A percentile compares a stretch with the other conserved stretches of the same genome.
Evolutionary conservation across 2,113 vertebrate species (phyloP).

Genomic region (Lathamus discolor): DNA sequence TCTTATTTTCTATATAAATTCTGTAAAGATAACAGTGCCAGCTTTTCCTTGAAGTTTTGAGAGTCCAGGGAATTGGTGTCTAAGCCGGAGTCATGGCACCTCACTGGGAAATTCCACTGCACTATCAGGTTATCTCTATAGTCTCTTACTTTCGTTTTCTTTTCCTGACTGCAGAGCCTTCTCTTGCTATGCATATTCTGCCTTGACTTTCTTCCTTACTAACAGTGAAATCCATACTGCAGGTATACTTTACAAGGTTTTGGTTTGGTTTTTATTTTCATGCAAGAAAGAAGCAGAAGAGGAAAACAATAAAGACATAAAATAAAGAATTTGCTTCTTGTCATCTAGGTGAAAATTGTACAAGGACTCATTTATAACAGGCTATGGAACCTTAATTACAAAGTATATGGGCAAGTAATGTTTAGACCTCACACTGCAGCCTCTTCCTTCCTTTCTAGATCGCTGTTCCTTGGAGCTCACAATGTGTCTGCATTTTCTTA

Average conservation of each 20-base stretch:
- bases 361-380: constrained; percentile 9
- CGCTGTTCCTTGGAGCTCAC: constrained; percentile 26
- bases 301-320: constrained; percentile 21
- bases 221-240: neutral
- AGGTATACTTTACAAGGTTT: neutral
- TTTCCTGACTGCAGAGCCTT: neutral
- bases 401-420: constrained; percentile 21
- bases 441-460: constrained; percentile 61
- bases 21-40: neutral
- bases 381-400: constrained; percentile 1
- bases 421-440: neutral
- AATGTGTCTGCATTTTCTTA: constrained; percentile 51
- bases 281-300: neutral
- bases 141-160: neutral
- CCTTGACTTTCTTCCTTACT: neutral
- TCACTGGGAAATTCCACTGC: neutral
- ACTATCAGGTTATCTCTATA: neutral
- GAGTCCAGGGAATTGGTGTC: neutral
- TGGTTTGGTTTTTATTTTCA: neutral
- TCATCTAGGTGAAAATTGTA: constrained; percentile 12
- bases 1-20: neutral
- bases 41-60: neutral
- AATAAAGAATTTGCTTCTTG: constrained; percentile 7
- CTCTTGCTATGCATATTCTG: neutral
- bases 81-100: neutral